Conservation (phyloP, 2,797 vertebrate genomes). For the Lemur catta region DNA sequence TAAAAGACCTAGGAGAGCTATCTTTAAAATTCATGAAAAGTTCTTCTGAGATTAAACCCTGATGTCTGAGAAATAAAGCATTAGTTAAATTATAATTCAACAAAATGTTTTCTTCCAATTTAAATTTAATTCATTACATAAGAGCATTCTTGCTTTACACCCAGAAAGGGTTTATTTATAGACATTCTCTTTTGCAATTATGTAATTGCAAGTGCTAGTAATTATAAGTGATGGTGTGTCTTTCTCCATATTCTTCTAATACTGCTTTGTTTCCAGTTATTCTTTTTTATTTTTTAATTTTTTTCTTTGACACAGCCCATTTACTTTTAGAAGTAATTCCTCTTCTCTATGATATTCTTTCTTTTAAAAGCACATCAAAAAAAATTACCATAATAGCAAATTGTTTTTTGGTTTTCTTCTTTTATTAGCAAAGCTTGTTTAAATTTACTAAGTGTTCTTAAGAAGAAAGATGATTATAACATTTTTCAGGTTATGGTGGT, state of each 20-base stretch:
- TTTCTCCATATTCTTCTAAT: background rate
- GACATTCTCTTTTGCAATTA: slow-evolving; percentile 36
- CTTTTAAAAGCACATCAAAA: background rate
- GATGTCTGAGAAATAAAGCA: slow-evolving; percentile 33
- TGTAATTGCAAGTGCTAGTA: slow-evolving; percentile 5
- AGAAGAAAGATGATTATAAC: background rate
- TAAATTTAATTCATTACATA: slow-evolving; percentile 42
- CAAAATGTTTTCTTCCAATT: slow-evolving; percentile 39
- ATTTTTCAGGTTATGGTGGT: background rate
- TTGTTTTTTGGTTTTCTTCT: background rate
- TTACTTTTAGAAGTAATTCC: background rate
- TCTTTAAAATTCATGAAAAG: background rate
- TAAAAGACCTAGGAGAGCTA: background rate
- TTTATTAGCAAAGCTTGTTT: background rate
- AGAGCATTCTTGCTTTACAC: slow-evolving; percentile 39
- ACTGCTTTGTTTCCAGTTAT: background rate
- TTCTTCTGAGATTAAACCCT: background rate
- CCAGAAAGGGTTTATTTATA: slow-evolving; percentile 13
- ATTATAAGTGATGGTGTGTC: background rate
- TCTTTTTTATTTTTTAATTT: background rate
- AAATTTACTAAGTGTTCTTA: background rate
- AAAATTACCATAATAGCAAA: background rate
- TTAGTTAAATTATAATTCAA: slow-evolving; percentile 45
- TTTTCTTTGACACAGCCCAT: background rate
- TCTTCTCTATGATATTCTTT: background rate